phyloP scores from a whole-genome alignment of 2,888 invertebrate species.

The Athetis lepigone region DNA sequence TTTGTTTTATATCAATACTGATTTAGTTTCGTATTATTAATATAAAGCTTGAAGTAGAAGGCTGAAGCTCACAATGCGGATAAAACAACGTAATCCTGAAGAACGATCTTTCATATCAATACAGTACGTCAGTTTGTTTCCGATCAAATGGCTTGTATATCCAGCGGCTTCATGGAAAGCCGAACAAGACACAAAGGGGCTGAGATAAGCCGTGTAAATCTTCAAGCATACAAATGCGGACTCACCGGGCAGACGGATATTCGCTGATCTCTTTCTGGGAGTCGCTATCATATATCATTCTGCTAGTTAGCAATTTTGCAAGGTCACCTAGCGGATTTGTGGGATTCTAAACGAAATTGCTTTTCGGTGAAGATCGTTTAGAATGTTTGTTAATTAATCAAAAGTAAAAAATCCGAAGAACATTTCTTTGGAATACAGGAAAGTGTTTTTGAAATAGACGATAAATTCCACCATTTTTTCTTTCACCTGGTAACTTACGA shows the following conservation, averaged over 20 bases:
- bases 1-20: constrained; percentile 51
- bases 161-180: constrained; percentile 66
- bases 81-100: constrained; percentile 59
- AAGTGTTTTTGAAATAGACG: background rate
- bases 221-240: constrained; percentile 76
- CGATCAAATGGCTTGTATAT: constrained; percentile 67
- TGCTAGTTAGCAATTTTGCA: constrained; percentile 62
- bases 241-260: constrained; percentile 65
- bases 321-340: constrained; percentile 37
- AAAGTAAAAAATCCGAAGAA: too few relatives aligned
- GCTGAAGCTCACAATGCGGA: constrained; percentile 55
- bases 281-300: constrained; percentile 66
- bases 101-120: constrained; percentile 67
- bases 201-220: constrained; percentile 78
- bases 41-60: constrained; percentile 44
- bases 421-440: background rate
- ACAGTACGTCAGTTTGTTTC: constrained; percentile 66
- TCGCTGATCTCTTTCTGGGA: constrained; percentile 68
- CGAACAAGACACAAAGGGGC: constrained; percentile 76
- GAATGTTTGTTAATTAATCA: too few relatives aligned
- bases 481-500: background rate
- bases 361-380: background rate
- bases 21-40: constrained; percentile 60
- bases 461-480: background rate
- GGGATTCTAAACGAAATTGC: constrained; percentile 25